phyloP scores from a whole-genome alignment of 2,113 vertebrate species.

The Hemiprocne comata region DNA sequence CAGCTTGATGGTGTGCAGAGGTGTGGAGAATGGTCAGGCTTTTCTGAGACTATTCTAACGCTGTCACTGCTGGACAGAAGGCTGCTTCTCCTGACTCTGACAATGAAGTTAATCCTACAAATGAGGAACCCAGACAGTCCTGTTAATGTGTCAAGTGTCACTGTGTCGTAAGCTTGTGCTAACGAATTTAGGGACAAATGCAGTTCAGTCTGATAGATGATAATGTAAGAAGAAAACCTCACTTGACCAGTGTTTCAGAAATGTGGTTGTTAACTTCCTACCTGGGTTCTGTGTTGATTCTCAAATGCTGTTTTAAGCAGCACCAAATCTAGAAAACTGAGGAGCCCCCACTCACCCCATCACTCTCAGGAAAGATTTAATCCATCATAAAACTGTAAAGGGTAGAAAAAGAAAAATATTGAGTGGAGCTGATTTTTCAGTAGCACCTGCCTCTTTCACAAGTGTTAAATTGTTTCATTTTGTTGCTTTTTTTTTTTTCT shows the following conservation, averaged over 20 bases:
- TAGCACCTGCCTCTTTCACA: background rate
- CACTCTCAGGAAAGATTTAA: background rate
- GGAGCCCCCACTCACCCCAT: background rate
- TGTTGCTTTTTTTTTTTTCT: background rate
- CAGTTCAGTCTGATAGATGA: background rate
- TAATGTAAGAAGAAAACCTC: background rate
- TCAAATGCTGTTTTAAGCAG: background rate
- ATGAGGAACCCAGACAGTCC: background rate
- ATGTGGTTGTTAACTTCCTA: background rate
- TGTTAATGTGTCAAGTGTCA: background rate
- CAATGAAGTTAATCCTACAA: background rate
- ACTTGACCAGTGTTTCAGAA: background rate
- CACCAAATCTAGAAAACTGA: background rate
- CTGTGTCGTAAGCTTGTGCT: background rate
- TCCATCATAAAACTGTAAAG: background rate
- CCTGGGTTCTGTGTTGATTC: background rate
- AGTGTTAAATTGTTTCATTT: background rate
- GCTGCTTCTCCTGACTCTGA: background rate
- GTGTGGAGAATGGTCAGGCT: too few species aligned
- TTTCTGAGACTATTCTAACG: background rate
- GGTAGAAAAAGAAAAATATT: background rate
- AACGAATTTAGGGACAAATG: background rate
- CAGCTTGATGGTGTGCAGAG: background rate
- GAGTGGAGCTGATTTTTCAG: background rate
- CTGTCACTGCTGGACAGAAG: background rate